Base-by-base conservation (phyloP, 2,888 invertebrate genomes). In the Tanytarsus gracilentus region DNA sequence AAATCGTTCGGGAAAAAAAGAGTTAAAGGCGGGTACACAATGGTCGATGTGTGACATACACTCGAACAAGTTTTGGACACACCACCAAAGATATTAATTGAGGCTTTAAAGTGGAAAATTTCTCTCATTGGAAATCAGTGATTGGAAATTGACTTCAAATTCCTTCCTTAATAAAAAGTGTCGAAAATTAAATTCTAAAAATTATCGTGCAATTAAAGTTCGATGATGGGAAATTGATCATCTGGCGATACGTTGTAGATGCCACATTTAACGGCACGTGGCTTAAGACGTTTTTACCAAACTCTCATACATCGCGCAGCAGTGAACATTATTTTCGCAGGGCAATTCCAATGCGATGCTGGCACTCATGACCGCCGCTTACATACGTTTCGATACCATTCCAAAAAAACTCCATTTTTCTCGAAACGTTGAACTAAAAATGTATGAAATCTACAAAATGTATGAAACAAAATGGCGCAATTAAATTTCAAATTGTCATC, bases 381-480 rank as follows among this genome's bases (percentile, higher is more conserved):
- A 39, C 55, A 27, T 56, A 14, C 25, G 14, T 40, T 56, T 56
- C 40, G 39, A 21, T 30, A 33, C 26, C 18, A 27, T 56, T 56
- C 55, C 55, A 56, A 40, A 40, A 27, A 56, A 56, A 56, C 55
- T 56, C 55, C 55, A 56, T 56, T 56, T 56, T 56, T 56, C 53
- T 53, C 40, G 40, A 44, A 16, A 16, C 18, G 44, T 44, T 23
- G 44, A 44, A 49, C 49, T 49, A 49, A 49, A 27, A 39, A 40
- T 39, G 40, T 40, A 53, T 53, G 53, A 53, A 53, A 53, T 39
- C 29, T 51, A 51, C 55, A 56, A 56, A 56, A 56, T 56, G 55
- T 56, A 56, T 39, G 55, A 39, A 56, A 56, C 55, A 56, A 56
- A 56, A 56, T 56, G 55, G 55, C 55, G 55, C 55, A 56, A 56